These are phyloP conservation scores for Picus viridis DNA, from an alignment of 2,797 vertebrate genomes.

Conservation along the genomic window DNA sequence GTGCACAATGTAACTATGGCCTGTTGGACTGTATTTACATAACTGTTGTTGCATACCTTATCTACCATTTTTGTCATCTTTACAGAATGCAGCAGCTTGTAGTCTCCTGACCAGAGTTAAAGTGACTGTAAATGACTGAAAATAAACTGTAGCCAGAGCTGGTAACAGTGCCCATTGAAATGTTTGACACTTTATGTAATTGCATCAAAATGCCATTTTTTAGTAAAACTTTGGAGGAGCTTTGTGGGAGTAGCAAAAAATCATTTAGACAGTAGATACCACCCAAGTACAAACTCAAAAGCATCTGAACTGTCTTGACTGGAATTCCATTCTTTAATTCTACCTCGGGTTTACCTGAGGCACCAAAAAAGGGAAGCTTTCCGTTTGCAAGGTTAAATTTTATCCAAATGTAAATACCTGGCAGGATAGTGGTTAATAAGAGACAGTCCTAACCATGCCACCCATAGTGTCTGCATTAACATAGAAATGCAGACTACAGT, in stretches of 20 bases:
- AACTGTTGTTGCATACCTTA: neutral
- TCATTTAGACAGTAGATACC: neutral
- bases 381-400: slow-evolving; percentile 8
- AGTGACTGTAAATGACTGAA: neutral
- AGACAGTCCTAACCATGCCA: neutral
- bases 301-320: neutral
- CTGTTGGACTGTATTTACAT: neutral
- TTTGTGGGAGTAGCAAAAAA: neutral
- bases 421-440: slow-evolving; percentile 37
- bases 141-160: neutral
- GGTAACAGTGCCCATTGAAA: neutral
- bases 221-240: neutral
- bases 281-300: neutral
- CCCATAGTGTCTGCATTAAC: neutral
- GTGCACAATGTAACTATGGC: neutral
- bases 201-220: neutral
- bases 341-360: neutral
- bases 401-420: slow-evolving; percentile 32
- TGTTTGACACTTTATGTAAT: neutral
- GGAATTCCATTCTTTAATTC: slow-evolving; percentile 17
- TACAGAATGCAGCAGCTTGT: neutral
- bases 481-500: neutral
- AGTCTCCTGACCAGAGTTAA: neutral
- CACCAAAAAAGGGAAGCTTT: slow-evolving; percentile 2
- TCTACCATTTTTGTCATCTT: neutral